phyloP scores from a whole-genome alignment of 2,113 vertebrate genomes.

The Oryzias curvinotus region DNA sequence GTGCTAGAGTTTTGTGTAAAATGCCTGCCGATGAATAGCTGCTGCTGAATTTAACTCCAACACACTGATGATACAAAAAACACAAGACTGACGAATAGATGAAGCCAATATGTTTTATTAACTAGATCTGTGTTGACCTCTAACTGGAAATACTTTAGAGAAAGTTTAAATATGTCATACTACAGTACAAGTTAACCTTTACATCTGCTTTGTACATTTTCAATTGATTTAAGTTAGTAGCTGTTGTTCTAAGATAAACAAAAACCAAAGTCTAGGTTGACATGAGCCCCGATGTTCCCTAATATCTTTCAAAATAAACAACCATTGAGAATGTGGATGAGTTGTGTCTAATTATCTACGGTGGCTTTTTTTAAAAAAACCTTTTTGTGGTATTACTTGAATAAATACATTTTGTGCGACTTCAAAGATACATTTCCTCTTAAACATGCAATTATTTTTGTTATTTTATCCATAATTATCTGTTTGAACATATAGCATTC shows the following conservation, averaged over 20 bases:
- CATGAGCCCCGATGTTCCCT: no score
- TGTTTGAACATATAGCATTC: background rate
- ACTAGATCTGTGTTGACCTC: no score
- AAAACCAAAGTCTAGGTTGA: no score
- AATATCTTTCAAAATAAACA: background rate
- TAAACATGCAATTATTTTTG: background rate
- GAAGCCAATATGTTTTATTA: no score
- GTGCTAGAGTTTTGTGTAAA: slow-evolving; percentile 29
- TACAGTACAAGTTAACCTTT: no score
- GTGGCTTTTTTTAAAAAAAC: background rate
- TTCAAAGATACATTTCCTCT: background rate
- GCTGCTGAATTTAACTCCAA: background rate
- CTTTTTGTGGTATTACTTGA: background rate
- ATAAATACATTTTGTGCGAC: background rate
- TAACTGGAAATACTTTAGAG: no score
- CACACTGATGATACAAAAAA: background rate
- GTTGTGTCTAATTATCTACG: background rate
- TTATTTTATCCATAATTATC: background rate
- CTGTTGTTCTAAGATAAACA: no score
- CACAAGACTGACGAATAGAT: no score
- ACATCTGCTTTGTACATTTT: background rate
- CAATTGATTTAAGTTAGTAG: no score
- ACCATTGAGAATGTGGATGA: background rate
- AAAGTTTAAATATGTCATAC: no score
- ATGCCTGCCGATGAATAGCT: background rate